These are phyloP conservation scores for Coturnix japonica DNA, from an alignment of 2,113 vertebrate species.

Conservation along the genomic window DNA sequence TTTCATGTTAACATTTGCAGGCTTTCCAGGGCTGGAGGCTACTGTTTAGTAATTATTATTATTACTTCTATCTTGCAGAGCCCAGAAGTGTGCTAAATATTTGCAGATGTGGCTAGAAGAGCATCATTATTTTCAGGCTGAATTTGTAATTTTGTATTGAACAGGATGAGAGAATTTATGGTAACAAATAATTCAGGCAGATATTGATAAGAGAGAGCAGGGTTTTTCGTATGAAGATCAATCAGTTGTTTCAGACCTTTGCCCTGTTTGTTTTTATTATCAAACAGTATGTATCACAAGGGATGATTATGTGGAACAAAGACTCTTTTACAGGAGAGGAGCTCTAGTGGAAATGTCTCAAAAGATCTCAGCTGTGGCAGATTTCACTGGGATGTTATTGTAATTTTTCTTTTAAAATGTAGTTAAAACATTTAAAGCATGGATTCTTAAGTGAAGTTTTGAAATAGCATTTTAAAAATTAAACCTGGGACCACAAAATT, in stretches of 20 bases:
- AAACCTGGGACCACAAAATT: background rate
- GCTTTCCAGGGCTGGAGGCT: background rate
- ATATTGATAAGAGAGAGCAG: background rate
- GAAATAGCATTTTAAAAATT: background rate
- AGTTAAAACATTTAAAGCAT: background rate
- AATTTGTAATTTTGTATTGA: constrained; percentile 11
- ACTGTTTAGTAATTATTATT: background rate
- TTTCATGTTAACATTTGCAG: background rate
- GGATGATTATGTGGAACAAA: background rate
- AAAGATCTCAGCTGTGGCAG: background rate
- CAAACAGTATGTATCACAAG: background rate
- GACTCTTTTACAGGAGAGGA: background rate
- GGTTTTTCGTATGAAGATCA: background rate
- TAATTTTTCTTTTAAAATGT: too few species aligned
- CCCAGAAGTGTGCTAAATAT: background rate
- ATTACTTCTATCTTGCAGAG: constrained; percentile 1
- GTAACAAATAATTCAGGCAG: background rate
- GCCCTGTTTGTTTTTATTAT: background rate
- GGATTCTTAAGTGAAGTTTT: background rate
- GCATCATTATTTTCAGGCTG: background rate
- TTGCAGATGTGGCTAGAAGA: background rate
- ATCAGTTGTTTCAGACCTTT: background rate
- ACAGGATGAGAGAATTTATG: background rate
- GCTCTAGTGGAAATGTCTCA: background rate
- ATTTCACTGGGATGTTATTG: background rate